Evolutionary conservation across 1,140 invertebrate genomes (phyloP), one percentile per base, ranked within the genome.

Genomic region (Rhopalosiphum maidis): DNA sequence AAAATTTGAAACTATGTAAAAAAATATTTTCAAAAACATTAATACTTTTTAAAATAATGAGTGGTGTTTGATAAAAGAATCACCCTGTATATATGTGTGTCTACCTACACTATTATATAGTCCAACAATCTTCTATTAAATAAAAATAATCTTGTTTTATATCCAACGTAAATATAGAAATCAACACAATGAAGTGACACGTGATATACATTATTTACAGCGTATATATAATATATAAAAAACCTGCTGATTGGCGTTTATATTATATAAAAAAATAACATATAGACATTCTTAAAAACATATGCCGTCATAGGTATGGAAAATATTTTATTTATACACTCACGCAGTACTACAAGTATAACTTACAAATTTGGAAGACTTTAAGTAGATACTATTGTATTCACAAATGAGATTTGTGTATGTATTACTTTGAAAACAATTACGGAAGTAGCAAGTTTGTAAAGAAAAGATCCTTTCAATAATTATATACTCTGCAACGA

Each of bases 381-480:
- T 41, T 37, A 21, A 21, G 35, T 35, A 37, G 18, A 77, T 41
- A 41, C 37, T 85, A 37, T 2, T 46, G 41, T 46, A 86, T 86
- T 25, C 41, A 11, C 41, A 86, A 86, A 46, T 86, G 85, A 43
- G 41, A 46, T 86, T 86, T 89, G 48, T 86, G 85, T 86, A 85
- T 87, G 43, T 87, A 46, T 87, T 48, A 87, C n/a, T 87, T 48
- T 87, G 46, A 89, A 54, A 89, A 51, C 48, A 89, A 88, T 54
- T 90, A 48, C 89, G 25, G 55, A 90, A 90, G 88, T 60, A 37
- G 54, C 35, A 60, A 60, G 88, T 90, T 90, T 41, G 51, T 41
- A 41, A 90, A 90, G 89, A 43, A 68, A 68, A 90, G 60, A 90
- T 60, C 89, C 55, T 60, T 90, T 90, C 89, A 90, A 90, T 90